These are phyloP conservation scores for Chymomyza amoena DNA, from an alignment of 2,888 invertebrate genomes.

Conservation along the genomic window DNA sequence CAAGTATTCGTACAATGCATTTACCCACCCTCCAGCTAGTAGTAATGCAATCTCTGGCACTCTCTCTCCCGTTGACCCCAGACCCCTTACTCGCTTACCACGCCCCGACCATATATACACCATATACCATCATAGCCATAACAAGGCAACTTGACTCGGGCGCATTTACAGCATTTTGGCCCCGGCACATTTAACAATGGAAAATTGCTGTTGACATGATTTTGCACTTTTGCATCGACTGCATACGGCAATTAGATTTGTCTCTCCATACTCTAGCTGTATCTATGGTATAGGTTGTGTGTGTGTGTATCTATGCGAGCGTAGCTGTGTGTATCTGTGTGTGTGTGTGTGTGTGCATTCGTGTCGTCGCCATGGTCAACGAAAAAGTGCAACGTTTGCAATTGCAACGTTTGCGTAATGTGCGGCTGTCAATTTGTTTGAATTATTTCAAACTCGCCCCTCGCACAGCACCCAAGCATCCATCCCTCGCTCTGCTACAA, in stretches of 20 bases:
- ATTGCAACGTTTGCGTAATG: slow-evolving; percentile 66
- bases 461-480: not conserved
- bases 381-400: slow-evolving; percentile 65
- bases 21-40: slow-evolving; percentile 20
- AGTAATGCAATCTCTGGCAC: not conserved
- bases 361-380: slow-evolving; percentile 19
- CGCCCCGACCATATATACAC: not conserved
- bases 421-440: slow-evolving; percentile 71
- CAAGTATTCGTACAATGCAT: slow-evolving; percentile 67
- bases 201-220: slow-evolving; percentile 79
- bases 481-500: no score
- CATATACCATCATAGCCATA: not conserved
- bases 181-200: slow-evolving; percentile 65
- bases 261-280: slow-evolving; percentile 49
- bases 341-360: slow-evolving; percentile 9
- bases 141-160: not conserved
- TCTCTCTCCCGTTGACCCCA: slow-evolving; percentile 14
- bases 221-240: slow-evolving; percentile 79
- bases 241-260: slow-evolving; percentile 79
- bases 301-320: not conserved
- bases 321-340: not conserved
- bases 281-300: not conserved
- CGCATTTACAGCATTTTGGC: slow-evolving; percentile 10
- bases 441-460: slow-evolving; percentile 55
- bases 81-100: no score